phyloP scores from a whole-genome alignment of 2,113 vertebrate genomes.

The Ranitomeya imitator region DNA sequence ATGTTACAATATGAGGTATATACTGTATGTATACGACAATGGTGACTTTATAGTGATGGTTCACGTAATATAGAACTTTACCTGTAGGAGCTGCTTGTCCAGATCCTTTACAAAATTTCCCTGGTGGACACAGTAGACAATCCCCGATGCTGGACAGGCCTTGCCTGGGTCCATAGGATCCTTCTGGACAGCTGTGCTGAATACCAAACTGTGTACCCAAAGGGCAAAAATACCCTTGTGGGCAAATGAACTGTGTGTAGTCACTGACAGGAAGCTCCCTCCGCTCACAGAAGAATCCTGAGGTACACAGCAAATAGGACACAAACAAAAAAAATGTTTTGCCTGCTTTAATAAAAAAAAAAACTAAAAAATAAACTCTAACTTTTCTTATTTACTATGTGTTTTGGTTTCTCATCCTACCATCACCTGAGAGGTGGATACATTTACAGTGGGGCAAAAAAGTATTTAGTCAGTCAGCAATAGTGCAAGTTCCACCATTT shows the following conservation, averaged over 20 bases:
- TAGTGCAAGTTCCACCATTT: too few species aligned
- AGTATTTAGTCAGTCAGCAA: too few species aligned
- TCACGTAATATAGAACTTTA: conserved; percentile 55
- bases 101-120: conserved; percentile 79
- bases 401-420: too few species aligned
- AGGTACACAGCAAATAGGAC: neutral
- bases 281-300: conserved; percentile 87
- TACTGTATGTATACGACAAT: neutral
- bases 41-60: neutral
- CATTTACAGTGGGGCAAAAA: too few species aligned
- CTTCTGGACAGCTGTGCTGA: conserved; percentile 81
- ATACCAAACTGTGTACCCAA: conserved; percentile 73
- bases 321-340: neutral
- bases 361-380: too few species aligned
- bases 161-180: conserved; percentile 78
- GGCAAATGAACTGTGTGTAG: conserved; percentile 78
- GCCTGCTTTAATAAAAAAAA: neutral
- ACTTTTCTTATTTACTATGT: too few species aligned
- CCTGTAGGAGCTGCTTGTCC: conserved; percentile 83
- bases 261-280: conserved; percentile 67
- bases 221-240: conserved; percentile 85
- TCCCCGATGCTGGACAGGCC: conserved; percentile 63
- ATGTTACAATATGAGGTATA: too few species aligned
- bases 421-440: too few species aligned
- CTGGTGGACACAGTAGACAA: conserved; percentile 79